A percentile compares a stretch with the other conserved stretches of the same genome.
Evolutionary conservation across 2,888 invertebrate species (phyloP).

Genomic region (Tricholauxania praeusta): DNA sequence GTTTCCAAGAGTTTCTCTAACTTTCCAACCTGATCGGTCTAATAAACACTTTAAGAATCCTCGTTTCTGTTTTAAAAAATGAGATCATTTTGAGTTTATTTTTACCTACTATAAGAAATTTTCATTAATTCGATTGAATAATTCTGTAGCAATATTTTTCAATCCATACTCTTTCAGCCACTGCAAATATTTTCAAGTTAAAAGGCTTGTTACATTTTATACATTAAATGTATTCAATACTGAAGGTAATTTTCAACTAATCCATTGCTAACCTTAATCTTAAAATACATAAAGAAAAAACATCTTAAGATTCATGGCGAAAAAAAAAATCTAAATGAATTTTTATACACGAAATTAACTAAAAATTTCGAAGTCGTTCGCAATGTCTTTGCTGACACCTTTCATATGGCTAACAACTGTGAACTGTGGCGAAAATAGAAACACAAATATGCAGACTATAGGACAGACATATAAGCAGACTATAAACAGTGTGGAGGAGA

Average conservation of each 20-base stretch:
- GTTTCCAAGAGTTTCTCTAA: too few species aligned
- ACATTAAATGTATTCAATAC: too few species aligned
- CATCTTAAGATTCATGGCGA: neutral
- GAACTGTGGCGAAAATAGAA: neutral
- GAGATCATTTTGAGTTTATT: too few species aligned
- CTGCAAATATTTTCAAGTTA: slow-evolving; percentile 35
- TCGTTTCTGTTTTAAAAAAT: too few species aligned
- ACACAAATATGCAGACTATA: neutral
- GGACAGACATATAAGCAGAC: slow-evolving; percentile 6
- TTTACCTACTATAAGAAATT: too few species aligned
- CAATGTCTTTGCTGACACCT: neutral
- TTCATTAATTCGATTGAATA: too few species aligned
- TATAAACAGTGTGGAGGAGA: neutral
- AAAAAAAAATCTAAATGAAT: neutral
- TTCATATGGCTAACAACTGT: neutral
- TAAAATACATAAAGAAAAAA: slow-evolving; percentile 47
- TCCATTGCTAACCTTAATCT: slow-evolving; percentile 48
- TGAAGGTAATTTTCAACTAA: neutral
- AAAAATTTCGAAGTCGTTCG: neutral
- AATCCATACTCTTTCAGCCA: slow-evolving; percentile 9
- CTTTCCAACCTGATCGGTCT: too few species aligned
- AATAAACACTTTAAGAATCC: too few species aligned
- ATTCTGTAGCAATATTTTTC: too few species aligned
- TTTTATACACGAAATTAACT: neutral
- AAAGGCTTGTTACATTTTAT: too few species aligned